Percentiles rank a stretch among this genome's conserved stretches.
Evolutionary conservation across 2,113 vertebrate species (phyloP).

Genomic region (Dipodomys stephensi): DNA sequence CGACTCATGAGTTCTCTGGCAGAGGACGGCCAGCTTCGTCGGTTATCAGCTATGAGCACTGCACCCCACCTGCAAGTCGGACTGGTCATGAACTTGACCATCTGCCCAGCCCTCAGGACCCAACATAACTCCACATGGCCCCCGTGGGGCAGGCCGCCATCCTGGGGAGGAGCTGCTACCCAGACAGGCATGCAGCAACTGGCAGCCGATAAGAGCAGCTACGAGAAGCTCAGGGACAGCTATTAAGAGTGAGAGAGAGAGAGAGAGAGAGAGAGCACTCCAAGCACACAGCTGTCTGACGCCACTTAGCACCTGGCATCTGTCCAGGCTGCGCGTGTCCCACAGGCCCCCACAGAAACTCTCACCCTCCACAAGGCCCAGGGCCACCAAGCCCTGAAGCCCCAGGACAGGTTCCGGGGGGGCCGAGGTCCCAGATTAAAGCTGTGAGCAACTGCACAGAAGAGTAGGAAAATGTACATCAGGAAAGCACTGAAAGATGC

Average conservation of each 20-base stretch:
- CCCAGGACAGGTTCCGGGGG: not conserved
- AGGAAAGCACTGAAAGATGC: not conserved
- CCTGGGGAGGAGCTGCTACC: constrained; percentile 42
- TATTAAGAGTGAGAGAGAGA: too few species aligned
- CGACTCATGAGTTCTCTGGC: too few species aligned
- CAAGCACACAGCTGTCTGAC: constrained; percentile 31
- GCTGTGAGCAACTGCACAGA: not conserved
- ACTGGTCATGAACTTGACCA: not conserved
- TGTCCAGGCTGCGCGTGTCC: not conserved
- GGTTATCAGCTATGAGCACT: not conserved
- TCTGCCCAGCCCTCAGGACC: not conserved
- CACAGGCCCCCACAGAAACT: not conserved
- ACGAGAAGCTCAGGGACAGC: constrained; percentile 17
- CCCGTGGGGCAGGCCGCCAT: too few species aligned
- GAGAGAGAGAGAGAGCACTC: not conserved
- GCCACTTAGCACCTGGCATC: constrained; percentile 13
- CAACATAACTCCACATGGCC: not conserved
- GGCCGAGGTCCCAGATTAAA: not conserved
- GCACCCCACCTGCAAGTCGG: not conserved
- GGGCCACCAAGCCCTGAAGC: not conserved
- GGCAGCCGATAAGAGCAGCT: constrained; percentile 65
- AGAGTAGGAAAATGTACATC: not conserved
- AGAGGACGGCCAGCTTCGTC: too few species aligned
- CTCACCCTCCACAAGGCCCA: not conserved
- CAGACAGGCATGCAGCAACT: constrained; percentile 57